These are phyloP conservation scores for Clarias fuscus DNA, from an alignment of 2,797 vertebrate species.

Conservation along the genomic window DNA sequence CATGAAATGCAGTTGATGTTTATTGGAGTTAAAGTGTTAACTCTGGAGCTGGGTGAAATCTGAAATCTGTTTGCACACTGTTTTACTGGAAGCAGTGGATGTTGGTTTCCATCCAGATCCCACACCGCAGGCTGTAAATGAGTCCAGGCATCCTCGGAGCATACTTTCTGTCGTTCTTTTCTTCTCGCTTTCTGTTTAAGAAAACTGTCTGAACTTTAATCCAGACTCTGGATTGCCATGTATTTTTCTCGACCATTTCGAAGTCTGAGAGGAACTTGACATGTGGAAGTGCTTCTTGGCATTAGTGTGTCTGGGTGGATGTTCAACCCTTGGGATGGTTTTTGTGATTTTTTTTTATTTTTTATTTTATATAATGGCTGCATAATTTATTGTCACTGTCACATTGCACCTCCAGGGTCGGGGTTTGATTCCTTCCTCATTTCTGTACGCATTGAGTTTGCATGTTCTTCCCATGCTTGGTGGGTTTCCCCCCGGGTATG, in stretches of 20 bases:
- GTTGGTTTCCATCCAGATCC: constrained; percentile 55
- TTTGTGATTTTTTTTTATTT: background rate
- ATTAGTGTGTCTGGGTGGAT: background rate
- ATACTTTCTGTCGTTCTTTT: constrained; percentile 1
- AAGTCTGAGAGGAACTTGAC: constrained; percentile 7
- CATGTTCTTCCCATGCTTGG: too few relatives aligned
- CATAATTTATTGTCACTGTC: background rate
- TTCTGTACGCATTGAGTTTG: too few relatives aligned
- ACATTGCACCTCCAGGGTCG: too few relatives aligned
- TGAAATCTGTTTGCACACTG: constrained; percentile 20
- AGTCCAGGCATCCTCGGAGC: constrained; percentile 43
- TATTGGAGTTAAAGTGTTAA: constrained; percentile 19
- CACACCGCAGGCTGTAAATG: constrained; percentile 30
- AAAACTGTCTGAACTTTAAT: background rate
- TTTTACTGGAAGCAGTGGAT: constrained; percentile 61
- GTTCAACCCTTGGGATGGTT: background rate
- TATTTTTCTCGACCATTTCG: background rate
- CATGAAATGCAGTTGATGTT: background rate
- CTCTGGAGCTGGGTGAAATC: constrained; percentile 12
- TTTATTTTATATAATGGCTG: background rate
- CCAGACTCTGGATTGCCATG: background rate
- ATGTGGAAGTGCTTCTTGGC: constrained; percentile 11
- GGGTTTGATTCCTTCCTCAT: too few relatives aligned
- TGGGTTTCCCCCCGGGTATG: too few relatives aligned
- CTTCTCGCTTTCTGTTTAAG: background rate